phyloP scores from a whole-genome alignment of 1,140 invertebrate species.

The Cardiocondyla obscurior region DNA sequence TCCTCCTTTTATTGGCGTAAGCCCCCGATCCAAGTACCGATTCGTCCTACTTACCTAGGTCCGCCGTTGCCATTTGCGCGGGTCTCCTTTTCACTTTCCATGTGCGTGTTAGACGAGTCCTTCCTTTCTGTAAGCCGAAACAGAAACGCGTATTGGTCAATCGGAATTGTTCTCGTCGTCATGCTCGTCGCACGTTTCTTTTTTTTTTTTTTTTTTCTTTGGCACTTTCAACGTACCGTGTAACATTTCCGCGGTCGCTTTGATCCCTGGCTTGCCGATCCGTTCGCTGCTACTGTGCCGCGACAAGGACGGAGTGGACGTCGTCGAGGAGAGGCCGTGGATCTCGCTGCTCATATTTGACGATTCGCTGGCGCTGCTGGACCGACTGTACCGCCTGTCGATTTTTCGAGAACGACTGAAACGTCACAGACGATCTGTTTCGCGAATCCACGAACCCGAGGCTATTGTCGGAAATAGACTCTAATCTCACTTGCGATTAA shows the following conservation, averaged over 20 bases:
- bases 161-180: constrained; percentile 8
- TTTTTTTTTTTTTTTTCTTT: too few relatives aligned
- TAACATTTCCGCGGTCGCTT: constrained; percentile 67
- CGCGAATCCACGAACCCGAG: neutral
- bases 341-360: constrained; percentile 82
- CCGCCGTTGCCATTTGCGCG: constrained; percentile 71
- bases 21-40: constrained; percentile 54
- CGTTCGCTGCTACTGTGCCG: constrained; percentile 81
- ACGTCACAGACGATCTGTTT: constrained; percentile 17
- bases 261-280: constrained; percentile 73
- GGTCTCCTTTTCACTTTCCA: constrained; percentile 80
- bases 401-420: constrained; percentile 78
- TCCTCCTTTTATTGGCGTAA: constrained; percentile 31
- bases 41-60: constrained; percentile 78
- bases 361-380: constrained; percentile 81
- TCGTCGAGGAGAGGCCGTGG: constrained; percentile 81
- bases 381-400: constrained; percentile 80
- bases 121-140: constrained; percentile 78
- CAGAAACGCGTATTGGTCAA: neutral
- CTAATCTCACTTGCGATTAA: neutral
- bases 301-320: constrained; percentile 80
- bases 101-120: constrained; percentile 68
- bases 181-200: neutral
- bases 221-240: constrained; percentile 68
- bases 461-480: constrained; percentile 6